Evolutionary conservation across 2,113 vertebrate species (phyloP), one percentile per base, ranked within the genome.

Genomic region (Siniperca knerii): DNA sequence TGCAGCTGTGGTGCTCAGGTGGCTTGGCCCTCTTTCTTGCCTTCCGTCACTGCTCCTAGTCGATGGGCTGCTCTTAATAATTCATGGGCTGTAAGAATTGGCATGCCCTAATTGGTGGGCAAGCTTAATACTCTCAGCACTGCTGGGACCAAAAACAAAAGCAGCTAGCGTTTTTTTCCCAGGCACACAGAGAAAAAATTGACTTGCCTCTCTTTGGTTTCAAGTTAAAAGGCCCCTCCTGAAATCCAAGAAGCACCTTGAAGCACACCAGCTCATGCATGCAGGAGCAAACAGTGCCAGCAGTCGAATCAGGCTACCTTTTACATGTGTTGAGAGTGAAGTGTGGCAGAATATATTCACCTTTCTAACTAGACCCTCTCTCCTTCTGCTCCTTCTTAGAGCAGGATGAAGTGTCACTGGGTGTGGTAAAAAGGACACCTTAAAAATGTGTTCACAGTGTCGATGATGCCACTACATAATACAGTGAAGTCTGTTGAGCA

Each of bases 21-120:
- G 90, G 83, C 84, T 76, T 21, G 65, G 82, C 75, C 35, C 65
- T 64, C 77, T 81, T 50, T 60, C 46, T 66, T 44, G 74, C 85
- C 93, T 85, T 92, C 84, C 60, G 40, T 89, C 89, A 75, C 85
- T 40, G 77, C 87, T 91, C 82, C 73, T 15, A 67, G 85, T 93
- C 82, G 84, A 93, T 92, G 83, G 83, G 87, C 71, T 50, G 65
- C 58, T 54, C 89, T 94, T 93, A 94, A 95, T 95, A 94, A 95
- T 94, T 95, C 89, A 95, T 94, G 77, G 69, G 61, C 87, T 85
- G 84, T 77, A 88, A 90, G 90, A 91, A 88, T 84, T 33, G 86
- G 75, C 84, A 65, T 79, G 82, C 78, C 81, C 90, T 93, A 94
- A 94, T 94, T 92, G 94, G 91, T 90, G 85, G 90, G 67, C 81